Evolutionary conservation across 2,113 vertebrate species (phyloP).

Genomic region (Oryzias javanicus): DNA sequence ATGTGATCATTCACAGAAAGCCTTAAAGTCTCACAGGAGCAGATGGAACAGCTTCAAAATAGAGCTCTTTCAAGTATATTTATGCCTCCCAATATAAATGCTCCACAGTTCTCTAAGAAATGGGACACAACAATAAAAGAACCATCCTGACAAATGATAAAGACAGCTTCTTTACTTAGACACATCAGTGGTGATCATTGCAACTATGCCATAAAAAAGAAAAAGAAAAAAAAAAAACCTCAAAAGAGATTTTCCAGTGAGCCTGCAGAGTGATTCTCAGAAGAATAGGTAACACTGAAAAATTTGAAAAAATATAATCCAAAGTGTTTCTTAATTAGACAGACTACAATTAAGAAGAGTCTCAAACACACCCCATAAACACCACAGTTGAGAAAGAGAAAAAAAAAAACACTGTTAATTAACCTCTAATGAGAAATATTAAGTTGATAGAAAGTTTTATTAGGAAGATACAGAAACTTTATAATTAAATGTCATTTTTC

Average conservation of each 20-base stretch:
- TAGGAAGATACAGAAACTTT: slow-evolving; percentile 19
- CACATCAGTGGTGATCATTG: slow-evolving; percentile 5
- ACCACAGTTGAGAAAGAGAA: slow-evolving; percentile 13
- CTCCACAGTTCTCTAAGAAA: slow-evolving; percentile 15
- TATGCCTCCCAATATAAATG: slow-evolving; percentile 49
- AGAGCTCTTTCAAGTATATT: slow-evolving; percentile 41
- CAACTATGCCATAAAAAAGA: slow-evolving; percentile 2
- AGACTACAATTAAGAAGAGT: slow-evolving; percentile 44
- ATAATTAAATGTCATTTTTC: slow-evolving; percentile 1
- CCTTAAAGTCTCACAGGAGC: too few relatives aligned
- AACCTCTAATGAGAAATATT: slow-evolving; percentile 11
- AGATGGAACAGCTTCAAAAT: slow-evolving; percentile 11
- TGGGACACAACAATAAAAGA: slow-evolving; percentile 51
- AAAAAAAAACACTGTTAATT: not conserved
- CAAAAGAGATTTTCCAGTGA: slow-evolving; percentile 35
- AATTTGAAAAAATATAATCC: slow-evolving; percentile 25
- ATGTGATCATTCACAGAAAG: not conserved
- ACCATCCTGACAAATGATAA: slow-evolving; percentile 65
- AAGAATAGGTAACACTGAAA: slow-evolving; percentile 6
- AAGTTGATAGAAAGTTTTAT: slow-evolving; percentile 10
- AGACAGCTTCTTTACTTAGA: slow-evolving; percentile 32
- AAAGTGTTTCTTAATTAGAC: slow-evolving; percentile 33
- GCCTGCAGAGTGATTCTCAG: slow-evolving; percentile 10
- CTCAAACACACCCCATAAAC: slow-evolving; percentile 15
- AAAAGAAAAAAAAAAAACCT: slow-evolving; percentile 19